Base-by-base conservation (phyloP, 1,140 invertebrate genomes). In the Temnothorax curvispinosus region DNA sequence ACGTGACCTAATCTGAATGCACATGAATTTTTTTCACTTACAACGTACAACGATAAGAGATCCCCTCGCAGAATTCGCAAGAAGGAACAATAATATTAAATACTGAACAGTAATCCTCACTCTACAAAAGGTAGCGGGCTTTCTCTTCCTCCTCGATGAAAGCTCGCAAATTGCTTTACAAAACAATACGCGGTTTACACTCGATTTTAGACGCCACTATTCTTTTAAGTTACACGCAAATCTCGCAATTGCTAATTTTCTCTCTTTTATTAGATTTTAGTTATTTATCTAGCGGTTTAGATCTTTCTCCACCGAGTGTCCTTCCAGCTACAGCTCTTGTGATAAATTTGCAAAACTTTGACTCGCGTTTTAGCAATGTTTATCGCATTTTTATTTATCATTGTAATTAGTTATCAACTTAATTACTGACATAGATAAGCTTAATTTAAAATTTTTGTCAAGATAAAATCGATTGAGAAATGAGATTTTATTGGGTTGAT, bases 81-180 rank as follows among this genome's bases (percentile, higher is more conserved):
- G 80, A 82, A 72, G 27, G 67, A 82, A 72, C 41, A 82, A 60
- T 84, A 75, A 84, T 84, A 74, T 74, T 82, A 75, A 84, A 84
- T 75, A 84, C 69, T 75, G 56, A 84, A 84, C 41, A 84, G 41
- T 84, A 75, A 60, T 60, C 0, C 7, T 82, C 69, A 41, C 54
- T 71, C 54, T 72, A 74, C 41, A 18, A 60, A 74, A 82, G 74
- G 52, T 60, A 65, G 44, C 47, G 13, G 18, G 41, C 41, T 3
- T 47, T 50, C 9, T n/a, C 27, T 35, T 11, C 0, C n/a, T 21
- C 38, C 11, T 35, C 38, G 15, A 32, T 27, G 32, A n/a, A 56
- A 82, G 35, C 21, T 71, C 65, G 18, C 6, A 56, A 74, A 60
- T 74, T 60, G 21, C 11, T 47, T 58, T 80, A 38, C 21, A 35